phyloP scores from a whole-genome alignment of 2,797 vertebrate species.

The Esox masquinongy region DNA sequence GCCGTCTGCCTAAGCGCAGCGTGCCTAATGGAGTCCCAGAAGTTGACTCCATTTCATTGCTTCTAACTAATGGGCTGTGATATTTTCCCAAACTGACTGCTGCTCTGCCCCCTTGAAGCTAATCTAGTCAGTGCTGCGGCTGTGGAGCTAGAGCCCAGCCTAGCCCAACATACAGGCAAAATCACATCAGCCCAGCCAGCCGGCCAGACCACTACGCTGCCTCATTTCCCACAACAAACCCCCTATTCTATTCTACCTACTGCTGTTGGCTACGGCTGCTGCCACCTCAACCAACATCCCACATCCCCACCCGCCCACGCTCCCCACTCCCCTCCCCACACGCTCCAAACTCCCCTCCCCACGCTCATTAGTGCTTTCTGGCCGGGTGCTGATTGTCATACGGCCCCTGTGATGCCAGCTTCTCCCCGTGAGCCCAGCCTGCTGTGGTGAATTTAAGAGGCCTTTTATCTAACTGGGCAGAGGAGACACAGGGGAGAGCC shows the following conservation, averaged over 20 bases:
- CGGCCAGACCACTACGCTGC: conserved; percentile 22
- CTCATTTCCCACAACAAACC: conserved; percentile 37
- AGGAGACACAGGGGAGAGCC: conserved; percentile 5
- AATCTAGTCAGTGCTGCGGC: conserved; percentile 71
- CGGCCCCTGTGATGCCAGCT: conserved; percentile 62
- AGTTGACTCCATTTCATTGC: conserved; percentile 92
- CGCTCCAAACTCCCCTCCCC: conserved; percentile 52
- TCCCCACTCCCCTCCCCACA: conserved; percentile 48
- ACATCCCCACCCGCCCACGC: conserved; percentile 17
- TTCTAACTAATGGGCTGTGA: conserved; percentile 94
- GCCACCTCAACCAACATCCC: conserved; percentile 36
- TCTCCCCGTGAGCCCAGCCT: conserved; percentile 55
- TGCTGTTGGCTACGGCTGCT: conserved; percentile 54
- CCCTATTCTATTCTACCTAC: conserved; percentile 52
- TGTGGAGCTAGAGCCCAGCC: conserved; percentile 47
- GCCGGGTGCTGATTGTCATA: conserved; percentile 71
- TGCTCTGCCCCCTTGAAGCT: conserved; percentile 78
- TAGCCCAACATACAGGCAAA: conserved; percentile 25
- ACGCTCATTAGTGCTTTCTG: conserved; percentile 72
- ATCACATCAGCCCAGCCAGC: conserved; percentile 48
- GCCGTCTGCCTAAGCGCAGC: conserved; percentile 84
- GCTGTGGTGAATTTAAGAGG: conserved; percentile 70
- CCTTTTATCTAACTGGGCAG: conserved; percentile 74
- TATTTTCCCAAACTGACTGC: conserved; percentile 87
- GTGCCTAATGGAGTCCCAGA: conserved; percentile 93